Conservation (phyloP, 2,113 vertebrate genomes). For the rabbit (Oryctolagus cuniculus) region DNA sequence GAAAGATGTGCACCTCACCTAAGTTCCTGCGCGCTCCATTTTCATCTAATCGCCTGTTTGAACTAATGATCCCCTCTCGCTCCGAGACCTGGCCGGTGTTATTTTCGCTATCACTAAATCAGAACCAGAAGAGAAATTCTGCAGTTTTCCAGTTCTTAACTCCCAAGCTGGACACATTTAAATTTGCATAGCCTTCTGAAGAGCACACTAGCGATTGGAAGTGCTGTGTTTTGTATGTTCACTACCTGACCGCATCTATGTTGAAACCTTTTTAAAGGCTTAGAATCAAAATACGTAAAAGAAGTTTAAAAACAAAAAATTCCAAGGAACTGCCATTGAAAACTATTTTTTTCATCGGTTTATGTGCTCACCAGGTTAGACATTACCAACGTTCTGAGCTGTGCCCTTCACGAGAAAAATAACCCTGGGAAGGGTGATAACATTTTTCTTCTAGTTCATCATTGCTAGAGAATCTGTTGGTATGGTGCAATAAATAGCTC, state of each 20-base stretch:
- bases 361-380: not conserved
- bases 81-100: slow-evolving; percentile 65
- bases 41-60: slow-evolving; percentile 63
- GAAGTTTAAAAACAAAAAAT: slow-evolving; percentile 2
- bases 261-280: slow-evolving; percentile 40
- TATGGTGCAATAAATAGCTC: slow-evolving; percentile 63
- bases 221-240: not conserved
- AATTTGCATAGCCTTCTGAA: slow-evolving; percentile 62
- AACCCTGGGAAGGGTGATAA: slow-evolving; percentile 58
- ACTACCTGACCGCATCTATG: not conserved
- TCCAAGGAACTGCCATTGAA: slow-evolving; percentile 33
- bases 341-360: not conserved
- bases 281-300: slow-evolving; percentile 31
- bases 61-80: slow-evolving; percentile 35
- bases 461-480: slow-evolving; percentile 63
- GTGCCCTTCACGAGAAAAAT: slow-evolving; percentile 67
- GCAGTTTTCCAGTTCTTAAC: slow-evolving; percentile 56
- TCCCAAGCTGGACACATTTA: slow-evolving; percentile 74
- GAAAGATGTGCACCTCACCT: slow-evolving; percentile 31
- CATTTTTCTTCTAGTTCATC: slow-evolving; percentile 60
- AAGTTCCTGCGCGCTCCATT: not conserved
- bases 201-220: slow-evolving; percentile 16
- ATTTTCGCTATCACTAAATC: slow-evolving; percentile 63
- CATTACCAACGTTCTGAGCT: slow-evolving; percentile 70
- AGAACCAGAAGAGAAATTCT: slow-evolving; percentile 74